Base-by-base conservation (phyloP, 2,113 vertebrate species). In the Pyrgilauda ruficollis region DNA sequence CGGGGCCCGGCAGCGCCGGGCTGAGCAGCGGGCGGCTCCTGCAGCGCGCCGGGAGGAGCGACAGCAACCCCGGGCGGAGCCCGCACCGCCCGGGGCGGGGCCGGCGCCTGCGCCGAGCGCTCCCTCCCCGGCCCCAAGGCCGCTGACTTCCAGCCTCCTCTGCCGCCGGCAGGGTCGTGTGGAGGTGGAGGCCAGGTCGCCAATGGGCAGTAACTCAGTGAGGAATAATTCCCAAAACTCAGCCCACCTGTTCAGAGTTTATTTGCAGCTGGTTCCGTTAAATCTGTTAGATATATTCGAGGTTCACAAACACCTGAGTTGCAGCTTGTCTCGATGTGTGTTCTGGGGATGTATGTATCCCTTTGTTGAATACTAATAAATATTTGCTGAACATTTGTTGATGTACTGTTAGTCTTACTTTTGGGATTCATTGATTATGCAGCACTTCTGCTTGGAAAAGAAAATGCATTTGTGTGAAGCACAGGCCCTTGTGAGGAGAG, bases 311-410 rank as follows among this genome's bases (percentile, higher is more conserved):
- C 2, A 18, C 13, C 8, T 31, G 27, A 8, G 5, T 35, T 61
- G 28, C 2, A 6, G 17, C 0, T 0, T n/a, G 27, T 21, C 4
- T 49, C 0, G 2, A 0, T 10, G n/a, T 18, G 22, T 26, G 15
- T 39, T n/a, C 1, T 53, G 49, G 9, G 19, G 15, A 4, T 21
- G 0, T 7, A 3, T 4, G 2, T 2, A 1, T 13, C 9, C 10
- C 9, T 66, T 8, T 87, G 22, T 12, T 69, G 33, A 58, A 10
- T 37, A 13, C 6, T 86, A 2, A 10, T 21, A 53, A 7, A 58
- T 6, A 7, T 5, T 72, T 68, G 6, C 4, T 81, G 19, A 10
- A 43, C 2, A 3, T 13, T 84, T 67, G 9, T 10, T 80, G 12
- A 9, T 33, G 2, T 1, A 10, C 21, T 11, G 1, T 58, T 66